Evolutionary conservation across 2,888 invertebrate genomes (phyloP).

Genomic region (Tridacna crocea): DNA sequence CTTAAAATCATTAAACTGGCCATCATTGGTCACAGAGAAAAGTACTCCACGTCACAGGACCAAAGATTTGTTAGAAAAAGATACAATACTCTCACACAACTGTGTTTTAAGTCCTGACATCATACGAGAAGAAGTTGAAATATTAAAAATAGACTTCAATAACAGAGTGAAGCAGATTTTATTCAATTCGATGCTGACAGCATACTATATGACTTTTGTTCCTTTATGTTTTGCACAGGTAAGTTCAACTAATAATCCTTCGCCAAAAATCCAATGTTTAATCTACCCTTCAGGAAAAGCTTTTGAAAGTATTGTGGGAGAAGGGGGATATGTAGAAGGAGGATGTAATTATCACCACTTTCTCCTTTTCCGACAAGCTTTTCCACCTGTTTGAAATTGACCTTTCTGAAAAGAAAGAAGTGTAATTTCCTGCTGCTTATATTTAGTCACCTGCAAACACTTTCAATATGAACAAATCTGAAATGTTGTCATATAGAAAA

Average conservation of each 20-base stretch:
- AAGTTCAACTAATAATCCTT: slow-evolving; percentile 58
- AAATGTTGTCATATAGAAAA: no score
- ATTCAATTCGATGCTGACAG: slow-evolving; percentile 92
- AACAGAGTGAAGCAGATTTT: slow-evolving; percentile 94
- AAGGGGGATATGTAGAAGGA: background rate
- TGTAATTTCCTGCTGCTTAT: no score
- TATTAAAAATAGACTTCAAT: slow-evolving; percentile 94
- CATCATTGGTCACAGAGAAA: slow-evolving; percentile 68
- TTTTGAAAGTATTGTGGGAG: no score
- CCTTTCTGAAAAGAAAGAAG: background rate
- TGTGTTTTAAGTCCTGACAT: slow-evolving; percentile 84
- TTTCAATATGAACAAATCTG: no score
- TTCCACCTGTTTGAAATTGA: background rate
- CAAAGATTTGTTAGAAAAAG: slow-evolving; percentile 44
- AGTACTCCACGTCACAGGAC: slow-evolving; percentile 46
- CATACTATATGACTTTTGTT: slow-evolving; percentile 94
- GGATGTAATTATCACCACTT: background rate
- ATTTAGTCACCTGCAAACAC: no score
- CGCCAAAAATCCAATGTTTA: background rate
- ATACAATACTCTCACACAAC: slow-evolving; percentile 79
- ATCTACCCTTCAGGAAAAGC: background rate
- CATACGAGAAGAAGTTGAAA: slow-evolving; percentile 92
- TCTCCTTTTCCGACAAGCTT: background rate
- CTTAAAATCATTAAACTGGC: slow-evolving; percentile 85
- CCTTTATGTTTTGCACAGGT: slow-evolving; percentile 96